These are phyloP conservation scores for Nematostella vectensis DNA, from an alignment of 92 coral and sea anemone species.

Conservation along the genomic window DNA sequence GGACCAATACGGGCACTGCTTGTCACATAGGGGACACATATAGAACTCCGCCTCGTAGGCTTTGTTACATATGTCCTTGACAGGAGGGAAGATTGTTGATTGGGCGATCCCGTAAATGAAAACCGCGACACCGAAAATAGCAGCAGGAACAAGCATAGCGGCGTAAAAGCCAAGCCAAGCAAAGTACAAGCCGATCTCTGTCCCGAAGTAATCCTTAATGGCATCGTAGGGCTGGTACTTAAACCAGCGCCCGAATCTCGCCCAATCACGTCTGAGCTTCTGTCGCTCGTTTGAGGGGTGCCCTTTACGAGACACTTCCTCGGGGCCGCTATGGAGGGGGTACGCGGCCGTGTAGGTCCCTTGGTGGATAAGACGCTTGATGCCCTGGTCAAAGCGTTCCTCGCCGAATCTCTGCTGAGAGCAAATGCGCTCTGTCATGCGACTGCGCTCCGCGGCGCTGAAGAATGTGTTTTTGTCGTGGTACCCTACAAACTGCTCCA, in stretches of 20 bases:
- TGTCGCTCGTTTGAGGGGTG: constrained; percentile 64
- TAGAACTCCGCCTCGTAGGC: constrained; percentile 48
- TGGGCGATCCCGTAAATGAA: constrained; percentile 64
- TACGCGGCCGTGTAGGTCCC: constrained; percentile 70
- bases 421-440: constrained; percentile 81
- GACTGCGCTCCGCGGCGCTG: constrained; percentile 79
- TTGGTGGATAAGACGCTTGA: constrained; percentile 60
- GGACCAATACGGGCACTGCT: constrained; percentile 85
- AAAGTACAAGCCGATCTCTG: constrained; percentile 86
- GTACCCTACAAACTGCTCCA: constrained; percentile 58
- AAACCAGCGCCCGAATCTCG: constrained; percentile 75
- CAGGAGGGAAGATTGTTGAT: constrained; percentile 56
- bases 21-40: constrained; percentile 92
- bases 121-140: constrained; percentile 75
- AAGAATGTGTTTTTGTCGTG: constrained; percentile 71
- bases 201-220: constrained; percentile 93
- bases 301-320: constrained; percentile 48
- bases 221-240: constrained; percentile 93
- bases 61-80: constrained; percentile 76
- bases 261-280: constrained; percentile 79
- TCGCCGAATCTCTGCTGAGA: constrained; percentile 57
- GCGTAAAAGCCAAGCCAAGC: constrained; percentile 99
- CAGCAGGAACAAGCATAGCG: constrained; percentile 87
- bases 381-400: constrained; percentile 68
- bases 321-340: constrained; percentile 88